Evolutionary conservation across 2,888 invertebrate genomes (phyloP), one percentile per base, ranked within the genome.

Genomic region (Nomada goodeniana): DNA sequence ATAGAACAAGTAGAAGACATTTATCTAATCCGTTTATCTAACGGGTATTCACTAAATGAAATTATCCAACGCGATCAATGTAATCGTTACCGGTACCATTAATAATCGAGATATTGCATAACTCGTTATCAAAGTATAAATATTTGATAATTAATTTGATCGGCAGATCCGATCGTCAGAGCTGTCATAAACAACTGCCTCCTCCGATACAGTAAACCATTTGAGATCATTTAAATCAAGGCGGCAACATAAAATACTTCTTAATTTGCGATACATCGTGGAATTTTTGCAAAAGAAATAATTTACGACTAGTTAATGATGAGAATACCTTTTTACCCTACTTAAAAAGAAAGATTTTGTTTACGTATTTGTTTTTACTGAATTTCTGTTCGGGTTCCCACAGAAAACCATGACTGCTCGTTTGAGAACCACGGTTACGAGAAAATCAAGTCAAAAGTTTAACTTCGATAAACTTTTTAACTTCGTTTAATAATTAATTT

Each of bases 21-120:
- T 68, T 42, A 18, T 55, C 53, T 68, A 68, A 68, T 55, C 23
- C 42, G 42, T 18, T 68, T 42, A 55, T 55, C 18, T 18, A 55
- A 55, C 5, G 13, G 2, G 18, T 55, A 55, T 68, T 68, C 42
- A 55, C 10, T 42, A 20, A 20, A 67, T 15, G 29, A n/a, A 53
- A 67, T 15, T 52, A 20, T n/a, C 20, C n/a, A 15, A 42, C 60
- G 42, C 42, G 26, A 61, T 42, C 60, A 42, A 42, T 61, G n/a
- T 61, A 36, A 53, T 36, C 20, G n/a, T 10, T 65, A 3, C n/a
- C 15, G 20, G 15, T 29, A 3, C 2, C 20, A 67, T 15, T 57
- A 29, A 65, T 20, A 3, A 53, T 36, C 29, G 0, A 2, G 10
- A 18, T 4, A 3, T 53, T 15, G 36, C 36, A 53, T 36, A 67